Conservation (phyloP, 2,797 vertebrate species). For the Anisognathus igniventris region DNA sequence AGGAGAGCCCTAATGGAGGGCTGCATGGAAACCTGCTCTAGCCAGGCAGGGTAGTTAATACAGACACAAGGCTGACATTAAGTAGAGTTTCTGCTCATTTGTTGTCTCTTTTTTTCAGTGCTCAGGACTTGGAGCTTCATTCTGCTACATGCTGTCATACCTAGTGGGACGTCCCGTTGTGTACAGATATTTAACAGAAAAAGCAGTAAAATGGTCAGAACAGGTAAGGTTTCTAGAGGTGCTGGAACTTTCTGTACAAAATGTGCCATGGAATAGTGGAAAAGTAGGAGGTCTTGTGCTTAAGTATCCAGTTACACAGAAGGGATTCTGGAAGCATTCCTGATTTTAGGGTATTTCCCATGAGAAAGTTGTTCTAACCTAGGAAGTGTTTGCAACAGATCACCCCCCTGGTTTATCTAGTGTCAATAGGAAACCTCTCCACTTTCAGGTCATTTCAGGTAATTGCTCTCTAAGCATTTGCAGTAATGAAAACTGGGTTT, state of each 20-base stretch:
- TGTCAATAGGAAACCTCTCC: neutral
- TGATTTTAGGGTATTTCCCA: neutral
- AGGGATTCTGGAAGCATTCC: neutral
- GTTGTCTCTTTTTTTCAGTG: slow-evolving; percentile 77
- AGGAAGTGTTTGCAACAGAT: neutral
- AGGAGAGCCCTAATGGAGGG: neutral
- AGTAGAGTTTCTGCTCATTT: neutral
- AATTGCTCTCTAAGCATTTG: neutral
- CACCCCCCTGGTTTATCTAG: neutral
- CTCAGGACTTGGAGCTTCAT: slow-evolving; percentile 94
- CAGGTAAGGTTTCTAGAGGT: slow-evolving; percentile 80
- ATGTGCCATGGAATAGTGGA: neutral
- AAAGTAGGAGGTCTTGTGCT: neutral
- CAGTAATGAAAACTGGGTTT: neutral
- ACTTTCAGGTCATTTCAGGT: neutral
- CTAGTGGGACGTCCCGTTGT: slow-evolving; percentile 93
- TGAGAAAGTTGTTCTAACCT: neutral
- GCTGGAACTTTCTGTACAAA: neutral
- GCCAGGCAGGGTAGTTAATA: neutral
- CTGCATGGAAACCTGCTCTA: neutral
- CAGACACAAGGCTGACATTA: neutral
- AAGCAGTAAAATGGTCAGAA: slow-evolving; percentile 94
- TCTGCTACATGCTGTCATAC: slow-evolving; percentile 97
- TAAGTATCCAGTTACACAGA: neutral
- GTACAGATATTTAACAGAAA: slow-evolving; percentile 95